Base-by-base conservation (phyloP, 2,888 invertebrate species). In the Galerucella nymphaeae region DNA sequence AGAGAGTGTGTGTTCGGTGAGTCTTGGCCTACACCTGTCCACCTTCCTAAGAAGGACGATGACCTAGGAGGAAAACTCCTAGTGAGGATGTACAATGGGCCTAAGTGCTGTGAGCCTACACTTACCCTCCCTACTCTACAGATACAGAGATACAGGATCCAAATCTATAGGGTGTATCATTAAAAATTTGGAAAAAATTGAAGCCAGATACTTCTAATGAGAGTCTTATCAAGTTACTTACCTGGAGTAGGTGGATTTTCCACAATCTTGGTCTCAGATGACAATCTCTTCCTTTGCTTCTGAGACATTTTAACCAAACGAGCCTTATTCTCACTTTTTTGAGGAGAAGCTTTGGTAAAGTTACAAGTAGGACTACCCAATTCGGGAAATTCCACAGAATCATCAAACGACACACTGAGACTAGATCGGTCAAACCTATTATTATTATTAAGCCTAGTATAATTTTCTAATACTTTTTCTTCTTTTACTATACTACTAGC, bases 271-370 rank as follows among this genome's bases (percentile, higher is more conserved):
- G 87, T 88, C 79, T 89, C 89, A 73, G 89, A 84, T 0, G 89
- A 89, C 71, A 91, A 82, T 77, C 89, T 89, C 79, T 91, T 92
- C 23, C 91, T 86, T 81, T 91, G 90, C 76, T 91, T 92, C 79
- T 92, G 92, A 1, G 91, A 92, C 9, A 91, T 78, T 81, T 90
- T 91, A n/a, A 80, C 76, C 65, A 84, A 79, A 78, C 84, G 86
- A 55, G 82, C 81, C 77, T 80, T 82, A 18, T 70, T 74, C 14
- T 79, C 87, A 79, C 64, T 77, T 41, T 79, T 88, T 53, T 76
- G 75, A 45, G 75, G 74, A 10, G 73, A 68, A 50, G 61, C 59
- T 63, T 66, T 66, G 50, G 41, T 59, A 13, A 20, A 20, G 38
- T 71, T 63, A 42, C 53, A 71, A 38, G 80, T 80, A 13, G 82